Percentiles rank a stretch among this genome's conserved stretches.
phyloP scores from a whole-genome alignment of 2,888 invertebrate genomes.

The Tetrapedia diversipes region DNA sequence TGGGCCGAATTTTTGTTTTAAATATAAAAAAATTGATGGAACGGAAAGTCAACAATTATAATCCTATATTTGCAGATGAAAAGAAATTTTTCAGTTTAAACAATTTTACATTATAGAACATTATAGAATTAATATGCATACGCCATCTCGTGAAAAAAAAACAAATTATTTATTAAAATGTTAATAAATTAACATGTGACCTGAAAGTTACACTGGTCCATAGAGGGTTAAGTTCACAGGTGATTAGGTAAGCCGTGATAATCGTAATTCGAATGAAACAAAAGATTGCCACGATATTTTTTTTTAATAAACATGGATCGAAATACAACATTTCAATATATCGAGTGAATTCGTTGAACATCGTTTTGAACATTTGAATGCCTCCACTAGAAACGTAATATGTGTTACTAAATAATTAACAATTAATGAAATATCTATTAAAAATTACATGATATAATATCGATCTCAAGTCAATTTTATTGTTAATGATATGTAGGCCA shows the following conservation, averaged over 20 bases:
- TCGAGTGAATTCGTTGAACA: background rate
- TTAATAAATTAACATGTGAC: too few relatives aligned
- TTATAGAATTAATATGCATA: too few relatives aligned
- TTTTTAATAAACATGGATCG: background rate
- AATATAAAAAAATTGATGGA: too few relatives aligned
- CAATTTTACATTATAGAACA: too few relatives aligned
- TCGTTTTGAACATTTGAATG: background rate
- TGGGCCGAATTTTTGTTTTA: too few relatives aligned
- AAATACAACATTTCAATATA: background rate
- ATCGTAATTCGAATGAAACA: background rate
- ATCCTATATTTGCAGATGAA: too few relatives aligned
- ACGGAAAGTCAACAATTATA: too few relatives aligned
- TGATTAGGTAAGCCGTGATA: background rate
- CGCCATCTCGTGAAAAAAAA: too few relatives aligned
- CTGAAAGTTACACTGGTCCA: too few relatives aligned
- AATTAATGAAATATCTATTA: background rate
- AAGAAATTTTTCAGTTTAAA: too few relatives aligned
- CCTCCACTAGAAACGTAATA: background rate
- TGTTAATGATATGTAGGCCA: conserved; percentile 18
- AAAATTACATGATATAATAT: too few relatives aligned
- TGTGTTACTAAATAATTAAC: background rate
- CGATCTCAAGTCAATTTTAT: conserved; percentile 25
- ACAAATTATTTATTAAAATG: too few relatives aligned
- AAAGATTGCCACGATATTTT: background rate
- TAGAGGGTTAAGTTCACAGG: background rate